Conservation (phyloP, 2,797 vertebrate species). For the Heteromormyrus szaboi region DNA sequence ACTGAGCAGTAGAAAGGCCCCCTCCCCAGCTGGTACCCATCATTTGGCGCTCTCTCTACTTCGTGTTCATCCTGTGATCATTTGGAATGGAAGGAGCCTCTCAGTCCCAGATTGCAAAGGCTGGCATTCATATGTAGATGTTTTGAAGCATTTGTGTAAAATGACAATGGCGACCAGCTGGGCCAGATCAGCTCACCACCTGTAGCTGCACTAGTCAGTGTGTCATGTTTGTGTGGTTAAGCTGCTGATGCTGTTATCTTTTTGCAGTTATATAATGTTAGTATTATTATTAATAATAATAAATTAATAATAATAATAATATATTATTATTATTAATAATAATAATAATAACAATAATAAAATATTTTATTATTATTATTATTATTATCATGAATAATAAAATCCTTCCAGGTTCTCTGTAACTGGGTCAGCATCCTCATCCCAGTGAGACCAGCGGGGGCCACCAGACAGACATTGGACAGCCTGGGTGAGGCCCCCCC, state of each 20-base stretch:
- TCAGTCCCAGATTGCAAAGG: neutral
- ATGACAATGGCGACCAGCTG: neutral
- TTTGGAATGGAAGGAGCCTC: neutral
- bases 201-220: neutral
- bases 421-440: constrained; percentile 64
- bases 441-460: constrained; percentile 62
- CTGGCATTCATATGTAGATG: neutral
- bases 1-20: no score
- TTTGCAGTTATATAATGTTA: neutral
- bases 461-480: neutral
- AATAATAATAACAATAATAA: no score
- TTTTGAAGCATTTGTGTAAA: neutral
- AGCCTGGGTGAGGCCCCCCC: neutral
- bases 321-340: no score
- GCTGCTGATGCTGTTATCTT: neutral
- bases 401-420: constrained; percentile 68
- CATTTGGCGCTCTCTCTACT: neutral
- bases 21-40: neutral
- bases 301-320: no score
- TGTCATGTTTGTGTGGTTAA: neutral
- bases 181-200: neutral
- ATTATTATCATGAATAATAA: neutral
- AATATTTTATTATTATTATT: no score
- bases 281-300: no score
- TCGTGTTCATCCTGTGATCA: neutral